Conservation (phyloP, 2,797 vertebrate genomes). For the Catharus ustulatus region DNA sequence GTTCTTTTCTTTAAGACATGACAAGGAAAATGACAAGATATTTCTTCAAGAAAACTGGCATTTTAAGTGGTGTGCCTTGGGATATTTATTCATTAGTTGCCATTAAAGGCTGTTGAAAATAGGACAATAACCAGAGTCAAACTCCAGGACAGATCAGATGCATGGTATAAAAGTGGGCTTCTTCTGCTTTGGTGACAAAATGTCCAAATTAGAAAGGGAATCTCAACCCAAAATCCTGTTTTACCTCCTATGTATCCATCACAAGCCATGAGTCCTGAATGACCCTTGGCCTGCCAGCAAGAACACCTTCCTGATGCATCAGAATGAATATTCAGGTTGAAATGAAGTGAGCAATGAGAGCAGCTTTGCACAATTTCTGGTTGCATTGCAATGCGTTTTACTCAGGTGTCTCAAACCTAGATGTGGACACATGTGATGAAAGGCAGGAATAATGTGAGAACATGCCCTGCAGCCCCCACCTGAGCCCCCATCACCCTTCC, state of each 20-base stretch:
- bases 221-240: not conserved
- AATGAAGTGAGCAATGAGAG: not conserved
- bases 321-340: not conserved
- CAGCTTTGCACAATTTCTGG: not conserved
- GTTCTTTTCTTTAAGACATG: not conserved
- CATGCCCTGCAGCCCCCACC: not conserved
- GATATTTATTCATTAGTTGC: not conserved
- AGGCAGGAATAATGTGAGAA: not conserved
- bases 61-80: not conserved
- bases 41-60: not conserved
- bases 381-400: not conserved
- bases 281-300: not conserved
- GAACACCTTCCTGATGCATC: not conserved
- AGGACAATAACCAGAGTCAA: not conserved
- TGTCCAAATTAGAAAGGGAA: not conserved
- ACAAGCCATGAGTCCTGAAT: not conserved
- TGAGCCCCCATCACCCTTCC: not conserved
- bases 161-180: rapidly evolving
- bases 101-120: not conserved
- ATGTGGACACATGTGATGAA: not conserved
- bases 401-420: not conserved
- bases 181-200: not conserved
- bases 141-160: not conserved
- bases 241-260: not conserved
- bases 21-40: not conserved